A percentile compares a stretch with the other conserved stretches of the same genome.
Conservation (phyloP, 2,113 vertebrate genomes). For the Peromyscus maniculatus region DNA sequence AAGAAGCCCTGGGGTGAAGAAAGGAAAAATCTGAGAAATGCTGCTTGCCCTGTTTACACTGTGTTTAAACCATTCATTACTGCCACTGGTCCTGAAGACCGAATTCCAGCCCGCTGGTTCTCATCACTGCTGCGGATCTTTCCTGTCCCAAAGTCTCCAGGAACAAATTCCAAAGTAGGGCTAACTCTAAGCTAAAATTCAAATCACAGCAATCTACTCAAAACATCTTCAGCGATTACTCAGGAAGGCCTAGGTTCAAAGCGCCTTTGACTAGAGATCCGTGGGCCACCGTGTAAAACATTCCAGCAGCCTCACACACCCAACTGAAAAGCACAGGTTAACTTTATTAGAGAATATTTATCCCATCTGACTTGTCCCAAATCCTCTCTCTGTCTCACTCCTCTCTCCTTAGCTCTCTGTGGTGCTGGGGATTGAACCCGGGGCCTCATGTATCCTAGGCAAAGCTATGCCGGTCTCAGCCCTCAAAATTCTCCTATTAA, state of each 20-base stretch:
- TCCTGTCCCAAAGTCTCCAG: neutral
- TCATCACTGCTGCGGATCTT: neutral
- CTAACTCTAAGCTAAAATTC: neutral
- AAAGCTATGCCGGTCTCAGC: neutral
- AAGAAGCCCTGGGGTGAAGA: neutral
- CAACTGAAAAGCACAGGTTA: neutral
- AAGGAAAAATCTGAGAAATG: constrained; percentile 68
- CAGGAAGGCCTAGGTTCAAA: neutral
- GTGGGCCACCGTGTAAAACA: neutral
- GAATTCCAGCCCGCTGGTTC: neutral
- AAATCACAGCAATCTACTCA: neutral
- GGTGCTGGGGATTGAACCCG: neutral
- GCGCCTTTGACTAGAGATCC: neutral
- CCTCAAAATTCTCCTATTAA: neutral
- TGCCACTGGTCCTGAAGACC: neutral
- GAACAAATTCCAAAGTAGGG: neutral
- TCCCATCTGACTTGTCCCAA: neutral
- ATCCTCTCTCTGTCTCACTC: neutral
- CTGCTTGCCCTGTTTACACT: constrained; percentile 57
- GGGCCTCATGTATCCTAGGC: no score
- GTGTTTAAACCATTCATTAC: neutral
- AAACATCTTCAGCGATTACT: neutral
- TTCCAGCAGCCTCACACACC: neutral
- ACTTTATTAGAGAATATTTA: neutral
- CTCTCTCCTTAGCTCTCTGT: neutral